Conservation (phyloP, 2,113 vertebrate genomes). For the Genyomyrus donnyi region DNA sequence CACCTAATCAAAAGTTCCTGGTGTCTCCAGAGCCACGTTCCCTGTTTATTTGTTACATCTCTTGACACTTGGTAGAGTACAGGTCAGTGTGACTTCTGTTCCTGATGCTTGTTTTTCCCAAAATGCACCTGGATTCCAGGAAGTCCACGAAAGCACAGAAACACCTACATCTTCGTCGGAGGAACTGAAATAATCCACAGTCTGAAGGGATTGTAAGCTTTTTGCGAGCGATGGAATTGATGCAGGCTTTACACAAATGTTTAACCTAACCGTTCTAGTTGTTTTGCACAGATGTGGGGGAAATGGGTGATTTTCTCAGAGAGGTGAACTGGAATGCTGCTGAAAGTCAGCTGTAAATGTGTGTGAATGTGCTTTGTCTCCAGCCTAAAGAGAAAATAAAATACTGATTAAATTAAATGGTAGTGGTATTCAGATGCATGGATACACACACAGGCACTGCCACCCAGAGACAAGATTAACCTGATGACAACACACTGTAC, state of each 20-base stretch:
- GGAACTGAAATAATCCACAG: slow-evolving; percentile 49
- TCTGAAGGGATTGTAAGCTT: not conserved
- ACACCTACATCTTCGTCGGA: slow-evolving; percentile 50
- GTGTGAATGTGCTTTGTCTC: not conserved
- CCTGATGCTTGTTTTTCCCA: not conserved
- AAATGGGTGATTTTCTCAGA: not conserved
- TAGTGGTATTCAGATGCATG: not conserved
- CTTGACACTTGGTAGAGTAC: not conserved
- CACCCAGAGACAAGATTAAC: not conserved
- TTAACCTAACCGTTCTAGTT: not conserved
- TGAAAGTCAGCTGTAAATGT: not conserved
- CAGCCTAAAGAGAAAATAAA: not conserved
- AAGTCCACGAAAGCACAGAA: slow-evolving; percentile 53
- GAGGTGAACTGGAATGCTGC: not conserved
- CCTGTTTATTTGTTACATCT: not conserved
- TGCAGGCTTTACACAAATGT: not conserved
- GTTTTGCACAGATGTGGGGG: not conserved
- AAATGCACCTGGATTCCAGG: slow-evolving; percentile 43
- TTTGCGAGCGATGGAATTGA: not conserved
- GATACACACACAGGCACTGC: not conserved
- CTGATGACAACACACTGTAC: not conserved
- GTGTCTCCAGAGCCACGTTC: not conserved
- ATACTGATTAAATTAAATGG: not conserved
- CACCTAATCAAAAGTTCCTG: not conserved
- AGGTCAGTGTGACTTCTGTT: not conserved